Evolutionary conservation across 2,797 vertebrate genomes (phyloP).

Genomic region (Clangula hyemalis): DNA sequence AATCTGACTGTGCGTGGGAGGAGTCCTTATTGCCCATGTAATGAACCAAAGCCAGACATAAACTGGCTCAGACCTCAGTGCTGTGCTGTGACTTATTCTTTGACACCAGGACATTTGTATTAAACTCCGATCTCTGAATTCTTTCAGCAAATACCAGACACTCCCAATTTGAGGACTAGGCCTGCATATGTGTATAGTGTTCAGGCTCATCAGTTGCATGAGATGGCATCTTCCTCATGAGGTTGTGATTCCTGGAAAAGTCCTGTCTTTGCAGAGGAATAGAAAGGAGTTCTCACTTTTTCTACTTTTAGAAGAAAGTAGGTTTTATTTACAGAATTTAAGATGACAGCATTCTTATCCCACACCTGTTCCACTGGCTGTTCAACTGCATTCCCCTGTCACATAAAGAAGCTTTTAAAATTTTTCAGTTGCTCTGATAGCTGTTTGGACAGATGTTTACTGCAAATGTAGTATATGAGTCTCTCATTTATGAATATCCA

Average conservation of each 20-base stretch:
- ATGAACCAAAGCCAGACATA: background rate
- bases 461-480: background rate
- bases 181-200: background rate
- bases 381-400: background rate
- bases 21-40: background rate
- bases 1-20: background rate
- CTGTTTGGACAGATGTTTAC: background rate
- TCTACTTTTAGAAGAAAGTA: background rate
- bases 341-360: background rate
- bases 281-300: background rate
- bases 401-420: background rate
- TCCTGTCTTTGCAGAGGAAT: background rate
- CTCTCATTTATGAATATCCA: background rate
- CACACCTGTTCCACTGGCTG: background rate
- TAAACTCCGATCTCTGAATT: background rate
- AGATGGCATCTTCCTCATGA: background rate
- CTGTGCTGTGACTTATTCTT: background rate
- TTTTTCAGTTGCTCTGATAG: background rate
- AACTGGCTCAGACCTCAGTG: background rate
- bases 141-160: background rate
- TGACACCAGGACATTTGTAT: background rate
- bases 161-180: background rate
- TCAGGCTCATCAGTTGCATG: background rate
- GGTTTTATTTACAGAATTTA: background rate
- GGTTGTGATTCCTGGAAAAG: background rate